A percentile compares a stretch with the other conserved stretches of the same genome.
These are phyloP conservation scores for Natrix natrix DNA, from an alignment of 2,797 vertebrate species.

Conservation along the genomic window DNA sequence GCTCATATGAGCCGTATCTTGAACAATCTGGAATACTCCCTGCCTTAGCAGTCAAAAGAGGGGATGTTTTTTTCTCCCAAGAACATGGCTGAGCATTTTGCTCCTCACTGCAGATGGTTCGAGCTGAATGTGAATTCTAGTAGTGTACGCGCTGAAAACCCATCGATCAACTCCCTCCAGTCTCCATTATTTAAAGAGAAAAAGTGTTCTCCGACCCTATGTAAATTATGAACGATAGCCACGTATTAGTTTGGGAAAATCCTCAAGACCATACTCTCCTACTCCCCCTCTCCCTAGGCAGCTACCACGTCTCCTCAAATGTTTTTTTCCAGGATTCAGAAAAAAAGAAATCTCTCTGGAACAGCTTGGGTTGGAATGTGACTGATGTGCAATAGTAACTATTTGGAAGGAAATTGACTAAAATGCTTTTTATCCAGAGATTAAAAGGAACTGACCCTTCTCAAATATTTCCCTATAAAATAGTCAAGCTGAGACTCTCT, in stretches of 20 bases:
- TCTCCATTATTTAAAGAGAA: not conserved
- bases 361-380: not conserved
- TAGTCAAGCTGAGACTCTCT: not conserved
- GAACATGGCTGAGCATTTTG: not conserved
- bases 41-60: not conserved
- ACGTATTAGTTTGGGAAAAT: not conserved
- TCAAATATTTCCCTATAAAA: not conserved
- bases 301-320: not conserved
- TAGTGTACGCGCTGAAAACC: not conserved
- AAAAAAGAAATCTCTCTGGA: not conserved
- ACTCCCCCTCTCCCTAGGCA: not conserved
- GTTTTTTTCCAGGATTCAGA: not conserved
- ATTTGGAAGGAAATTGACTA: not conserved
- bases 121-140: not conserved
- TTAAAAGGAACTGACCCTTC: not conserved
- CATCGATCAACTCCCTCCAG: not conserved
- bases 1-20: constrained; percentile 8
- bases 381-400: not conserved
- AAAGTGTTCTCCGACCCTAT: not conserved
- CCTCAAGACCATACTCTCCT: not conserved
- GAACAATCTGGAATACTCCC: not conserved
- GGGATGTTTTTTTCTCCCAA: not conserved
- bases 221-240: not conserved
- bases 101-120: not conserved
- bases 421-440: not conserved